Evolutionary conservation across 2,797 vertebrate genomes (phyloP).

Genomic region (Mormyrops boulengeri): DNA sequence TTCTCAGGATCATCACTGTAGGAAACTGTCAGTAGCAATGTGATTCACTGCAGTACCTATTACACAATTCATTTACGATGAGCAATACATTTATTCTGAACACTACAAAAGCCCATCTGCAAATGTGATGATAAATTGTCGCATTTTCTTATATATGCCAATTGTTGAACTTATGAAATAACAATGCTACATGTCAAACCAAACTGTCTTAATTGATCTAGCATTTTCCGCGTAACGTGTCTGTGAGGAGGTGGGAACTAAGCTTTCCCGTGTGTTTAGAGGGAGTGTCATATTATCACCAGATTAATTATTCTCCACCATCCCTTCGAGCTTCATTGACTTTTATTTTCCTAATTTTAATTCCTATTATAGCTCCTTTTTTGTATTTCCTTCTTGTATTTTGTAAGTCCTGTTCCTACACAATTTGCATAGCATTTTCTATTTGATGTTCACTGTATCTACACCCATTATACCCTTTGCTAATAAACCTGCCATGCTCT

Average conservation of each 20-base stretch:
- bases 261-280: background rate
- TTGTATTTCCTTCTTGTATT: background rate
- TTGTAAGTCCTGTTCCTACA: background rate
- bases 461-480: background rate
- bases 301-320: background rate
- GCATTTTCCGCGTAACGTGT: background rate
- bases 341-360: background rate
- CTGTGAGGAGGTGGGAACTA: background rate
- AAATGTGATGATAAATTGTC: background rate
- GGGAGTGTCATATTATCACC: background rate
- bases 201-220: background rate
- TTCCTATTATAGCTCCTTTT: background rate
- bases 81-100: background rate
- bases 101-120: no score
- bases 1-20: constrained; percentile 35
- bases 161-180: background rate
- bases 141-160: background rate
- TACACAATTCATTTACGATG: constrained; percentile 19
- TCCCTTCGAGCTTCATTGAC: background rate
- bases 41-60: background rate
- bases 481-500: background rate
- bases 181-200: background rate
- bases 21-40: constrained; percentile 21
- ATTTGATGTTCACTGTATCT: background rate
- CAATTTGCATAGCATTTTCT: background rate